Evolutionary conservation across 2,113 vertebrate species (phyloP).

Genomic region (Patagioenas fasciata): DNA sequence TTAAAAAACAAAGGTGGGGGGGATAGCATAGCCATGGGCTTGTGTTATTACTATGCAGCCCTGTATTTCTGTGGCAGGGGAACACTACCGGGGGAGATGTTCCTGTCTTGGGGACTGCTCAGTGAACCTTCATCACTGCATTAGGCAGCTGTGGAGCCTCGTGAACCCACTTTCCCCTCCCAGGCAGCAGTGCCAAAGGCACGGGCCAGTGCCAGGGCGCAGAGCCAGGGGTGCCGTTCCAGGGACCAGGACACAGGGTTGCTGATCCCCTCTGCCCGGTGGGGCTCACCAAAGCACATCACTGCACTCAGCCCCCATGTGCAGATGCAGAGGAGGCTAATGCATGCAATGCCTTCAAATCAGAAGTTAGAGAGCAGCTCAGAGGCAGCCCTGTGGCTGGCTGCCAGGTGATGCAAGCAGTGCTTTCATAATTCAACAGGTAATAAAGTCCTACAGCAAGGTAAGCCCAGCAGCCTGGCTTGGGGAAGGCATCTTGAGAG

Average conservation of each 20-base stretch:
- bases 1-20: neutral
- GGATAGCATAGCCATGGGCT: neutral
- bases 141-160: neutral
- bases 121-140: neutral
- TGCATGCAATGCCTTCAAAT: neutral
- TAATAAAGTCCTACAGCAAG: neutral
- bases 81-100: neutral
- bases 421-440: neutral
- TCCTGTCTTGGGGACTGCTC: neutral
- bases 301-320: neutral
- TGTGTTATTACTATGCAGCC: neutral
- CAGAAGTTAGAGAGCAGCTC: slow-evolving; percentile 2
- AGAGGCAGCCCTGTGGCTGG: neutral
- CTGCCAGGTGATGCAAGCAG: slow-evolving; percentile 18
- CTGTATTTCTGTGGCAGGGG: neutral
- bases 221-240: neutral
- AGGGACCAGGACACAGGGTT: neutral
- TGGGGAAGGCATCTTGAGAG: neutral
- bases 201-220: neutral
- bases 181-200: neutral
- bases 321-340: neutral
- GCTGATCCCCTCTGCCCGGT: neutral
- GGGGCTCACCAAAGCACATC: neutral
- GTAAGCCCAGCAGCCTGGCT: neutral
- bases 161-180: neutral